Conservation (phyloP, 2,888 invertebrate genomes). For the Kryphioiulus occultus region DNA sequence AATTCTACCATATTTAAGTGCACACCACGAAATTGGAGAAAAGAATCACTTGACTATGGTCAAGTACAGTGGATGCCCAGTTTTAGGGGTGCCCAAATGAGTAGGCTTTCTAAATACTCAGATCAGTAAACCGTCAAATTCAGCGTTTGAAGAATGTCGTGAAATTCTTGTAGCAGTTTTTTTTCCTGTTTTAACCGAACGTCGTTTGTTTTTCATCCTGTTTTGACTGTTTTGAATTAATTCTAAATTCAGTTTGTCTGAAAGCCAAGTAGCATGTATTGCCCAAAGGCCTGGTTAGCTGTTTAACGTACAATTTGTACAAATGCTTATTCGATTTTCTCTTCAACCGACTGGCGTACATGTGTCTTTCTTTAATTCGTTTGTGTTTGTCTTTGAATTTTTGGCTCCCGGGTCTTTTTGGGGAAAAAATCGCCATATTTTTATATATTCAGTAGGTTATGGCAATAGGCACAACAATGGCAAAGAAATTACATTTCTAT, state of each 20-base stretch:
- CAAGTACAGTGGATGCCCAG: neutral
- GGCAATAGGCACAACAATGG: too few relatives aligned
- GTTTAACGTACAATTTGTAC: conserved; percentile 10
- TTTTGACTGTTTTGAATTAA: conserved; percentile 9
- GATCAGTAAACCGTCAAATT: conserved; percentile 1
- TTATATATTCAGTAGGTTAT: too few relatives aligned
- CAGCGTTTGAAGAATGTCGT: neutral
- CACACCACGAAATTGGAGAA: too few relatives aligned
- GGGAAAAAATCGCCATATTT: too few relatives aligned
- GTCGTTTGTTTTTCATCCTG: neutral
- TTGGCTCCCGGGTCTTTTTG: too few relatives aligned
- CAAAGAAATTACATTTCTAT: too few relatives aligned
- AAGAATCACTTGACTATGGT: neutral
- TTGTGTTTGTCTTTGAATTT: neutral
- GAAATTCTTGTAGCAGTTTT: neutral
- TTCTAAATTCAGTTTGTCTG: conserved; percentile 10
- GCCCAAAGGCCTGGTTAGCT: neutral
- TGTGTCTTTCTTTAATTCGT: neutral
- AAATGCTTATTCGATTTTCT: conserved; percentile 3
- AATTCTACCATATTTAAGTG: too few relatives aligned
- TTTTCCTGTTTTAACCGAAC: neutral
- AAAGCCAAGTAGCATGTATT: neutral
- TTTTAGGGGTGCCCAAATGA: neutral
- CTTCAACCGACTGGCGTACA: neutral
- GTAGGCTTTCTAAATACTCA: neutral